Base-by-base conservation (phyloP, 2,888 invertebrate species). In the Lithophane socia region DNA sequence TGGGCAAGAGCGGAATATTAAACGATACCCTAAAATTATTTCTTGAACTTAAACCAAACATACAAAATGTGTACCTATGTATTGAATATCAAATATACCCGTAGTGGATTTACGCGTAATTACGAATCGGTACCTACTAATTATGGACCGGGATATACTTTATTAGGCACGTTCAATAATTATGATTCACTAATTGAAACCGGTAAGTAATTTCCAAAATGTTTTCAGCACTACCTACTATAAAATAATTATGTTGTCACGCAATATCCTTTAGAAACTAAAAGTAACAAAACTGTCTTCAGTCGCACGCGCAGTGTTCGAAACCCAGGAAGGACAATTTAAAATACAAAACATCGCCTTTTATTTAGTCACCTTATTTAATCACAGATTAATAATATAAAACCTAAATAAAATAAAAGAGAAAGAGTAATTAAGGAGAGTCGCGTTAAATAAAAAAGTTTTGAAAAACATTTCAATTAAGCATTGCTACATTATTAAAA, bases 181-280 rank as follows among this genome's bases (percentile, higher is more conserved):
- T n/a, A 58, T 58, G 56, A 75, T 37, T 66, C 0, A 44, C 78
- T 58, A 37, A 58, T 49, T 67, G 16, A 16, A 52, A n/a, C 29
- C 29, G 42, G 68, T 9, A 3, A n/a, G 12, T 56, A 18, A n/a
- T 67, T 78, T 66, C 16, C 12, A 49, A 79, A 65, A 78, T 42
- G n/a, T 68, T 68, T 58, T 78, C 47, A 78, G 21, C 47, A 24
- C 24, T 44, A 65, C 4, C 1, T 42, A n/a, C n/a, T 77, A 24
- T 24, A 12, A 21, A 24, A 21, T 52, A 24, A 60, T 52, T 13
- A 63, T 4, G 10, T 44, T 37, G 8, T 42, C 8, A 60, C 52
- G 42, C 4, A 60, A 24, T 42, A 21, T 49, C 5, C 24, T 49
- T 16, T 21, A 52, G 18, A 52, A 21, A 49, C 49, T 72, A 16